Conservation (phyloP, 2,113 vertebrate genomes). For the Chiloscyllium plagiosum region DNA sequence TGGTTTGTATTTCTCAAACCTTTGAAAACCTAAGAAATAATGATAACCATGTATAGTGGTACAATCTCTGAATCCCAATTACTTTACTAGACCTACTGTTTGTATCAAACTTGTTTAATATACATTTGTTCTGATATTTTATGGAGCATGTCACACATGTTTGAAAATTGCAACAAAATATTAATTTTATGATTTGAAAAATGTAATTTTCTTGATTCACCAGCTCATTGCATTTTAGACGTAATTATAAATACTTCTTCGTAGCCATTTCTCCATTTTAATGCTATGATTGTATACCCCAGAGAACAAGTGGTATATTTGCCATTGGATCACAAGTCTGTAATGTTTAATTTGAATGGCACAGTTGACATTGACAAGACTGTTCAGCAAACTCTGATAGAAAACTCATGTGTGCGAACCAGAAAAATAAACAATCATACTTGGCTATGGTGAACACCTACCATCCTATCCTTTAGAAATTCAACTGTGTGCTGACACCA, state of each 20-base stretch:
- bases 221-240: neutral
- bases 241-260: neutral
- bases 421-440: neutral
- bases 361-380: neutral
- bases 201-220: neutral
- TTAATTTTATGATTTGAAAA: neutral
- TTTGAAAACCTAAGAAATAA: neutral
- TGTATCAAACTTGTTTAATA: slow-evolving; percentile 26
- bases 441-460: neutral
- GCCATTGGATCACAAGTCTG: neutral
- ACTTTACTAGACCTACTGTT: neutral
- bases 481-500: neutral
- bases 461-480: neutral
- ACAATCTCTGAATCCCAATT: slow-evolving; percentile 10
- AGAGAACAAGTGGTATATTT: neutral
- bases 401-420: neutral
- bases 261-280: neutral
- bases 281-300: neutral
- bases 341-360: neutral
- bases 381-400: neutral
- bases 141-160: neutral
- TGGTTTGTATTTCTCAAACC: neutral
- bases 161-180: slow-evolving; percentile 3
- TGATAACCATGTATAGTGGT: neutral
- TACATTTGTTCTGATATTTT: slow-evolving; percentile 13